phyloP scores from a whole-genome alignment of 1,140 invertebrate species.

The Pseudachorutes palmiensis region DNA sequence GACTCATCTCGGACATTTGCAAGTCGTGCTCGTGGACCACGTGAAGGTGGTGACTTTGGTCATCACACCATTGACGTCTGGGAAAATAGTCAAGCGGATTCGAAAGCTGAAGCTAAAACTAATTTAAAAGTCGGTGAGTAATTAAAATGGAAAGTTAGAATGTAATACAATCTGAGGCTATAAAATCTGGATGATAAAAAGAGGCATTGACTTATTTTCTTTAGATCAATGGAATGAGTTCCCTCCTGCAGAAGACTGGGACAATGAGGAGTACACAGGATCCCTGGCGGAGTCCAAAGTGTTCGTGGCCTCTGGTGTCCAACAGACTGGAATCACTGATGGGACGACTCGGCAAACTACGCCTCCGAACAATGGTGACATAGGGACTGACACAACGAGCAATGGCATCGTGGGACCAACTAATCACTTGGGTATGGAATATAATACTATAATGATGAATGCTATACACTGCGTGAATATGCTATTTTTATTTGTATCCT shows the following conservation, averaged over 20 bases:
- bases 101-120: slow-evolving; percentile 19
- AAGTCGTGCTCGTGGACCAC: slow-evolving; percentile 29
- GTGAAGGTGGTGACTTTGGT: slow-evolving; percentile 25
- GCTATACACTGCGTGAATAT: too few species aligned
- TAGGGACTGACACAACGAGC: neutral
- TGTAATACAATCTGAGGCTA: neutral
- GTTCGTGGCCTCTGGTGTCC: slow-evolving; percentile 65
- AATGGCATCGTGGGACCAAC: slow-evolving; percentile 13
- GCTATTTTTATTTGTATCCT: neutral
- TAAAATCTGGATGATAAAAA: neutral
- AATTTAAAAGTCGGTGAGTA: slow-evolving; percentile 36
- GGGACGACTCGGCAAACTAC: slow-evolving; percentile 36
- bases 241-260: slow-evolving; percentile 70
- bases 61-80: slow-evolving; percentile 36
- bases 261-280: slow-evolving; percentile 88
- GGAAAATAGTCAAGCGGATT: slow-evolving; percentile 38
- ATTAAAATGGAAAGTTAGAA: neutral
- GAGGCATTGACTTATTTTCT: neutral
- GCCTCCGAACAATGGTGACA: slow-evolving; percentile 16
- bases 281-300: slow-evolving; percentile 90
- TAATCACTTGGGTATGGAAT: slow-evolving; percentile 4
- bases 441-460: too few species aligned
- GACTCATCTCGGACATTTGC: slow-evolving; percentile 31
- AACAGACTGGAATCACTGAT: slow-evolving; percentile 41
- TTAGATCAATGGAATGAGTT: slow-evolving; percentile 37